phyloP scores from a whole-genome alignment of 2,113 vertebrate genomes.

The Vulpes lagopus region DNA sequence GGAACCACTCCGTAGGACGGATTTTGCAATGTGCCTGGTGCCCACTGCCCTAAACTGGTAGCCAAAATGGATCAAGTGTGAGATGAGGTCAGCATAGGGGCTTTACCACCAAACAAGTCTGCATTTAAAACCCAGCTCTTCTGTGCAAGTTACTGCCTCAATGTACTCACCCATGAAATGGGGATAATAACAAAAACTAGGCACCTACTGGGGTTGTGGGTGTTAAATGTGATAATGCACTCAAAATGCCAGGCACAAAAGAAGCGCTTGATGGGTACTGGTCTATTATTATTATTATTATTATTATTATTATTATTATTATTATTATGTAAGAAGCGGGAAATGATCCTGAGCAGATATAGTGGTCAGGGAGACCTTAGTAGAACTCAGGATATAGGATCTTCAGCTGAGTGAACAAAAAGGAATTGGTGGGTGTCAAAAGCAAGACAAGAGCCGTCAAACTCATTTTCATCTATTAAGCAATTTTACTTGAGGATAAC shows the following conservation, averaged over 20 bases:
- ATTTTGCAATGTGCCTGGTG: not conserved
- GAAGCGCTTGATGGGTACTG: not conserved
- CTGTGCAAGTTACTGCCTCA: not conserved
- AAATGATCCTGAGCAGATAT: not conserved
- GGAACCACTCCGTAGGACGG: not conserved
- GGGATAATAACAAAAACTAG: not conserved
- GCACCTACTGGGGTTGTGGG: not conserved
- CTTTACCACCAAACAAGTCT: not conserved
- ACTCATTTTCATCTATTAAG: not conserved
- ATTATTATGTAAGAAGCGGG: not conserved
- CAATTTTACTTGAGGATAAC: not conserved
- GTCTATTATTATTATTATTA: not conserved
- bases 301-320: not conserved
- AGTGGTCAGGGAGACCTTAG: not conserved
- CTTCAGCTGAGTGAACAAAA: not conserved
- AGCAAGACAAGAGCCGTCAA: not conserved
- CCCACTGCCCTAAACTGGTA: not conserved
- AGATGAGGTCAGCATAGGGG: not conserved
- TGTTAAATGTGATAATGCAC: not conserved
- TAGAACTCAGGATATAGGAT: not conserved
- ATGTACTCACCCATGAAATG: not conserved
- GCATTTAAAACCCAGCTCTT: not conserved
- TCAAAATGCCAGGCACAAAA: not conserved
- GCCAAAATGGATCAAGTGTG: not conserved
- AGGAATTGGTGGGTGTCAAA: not conserved